Conservation (phyloP, 2,797 vertebrate species). For the Anabas testudineus region DNA sequence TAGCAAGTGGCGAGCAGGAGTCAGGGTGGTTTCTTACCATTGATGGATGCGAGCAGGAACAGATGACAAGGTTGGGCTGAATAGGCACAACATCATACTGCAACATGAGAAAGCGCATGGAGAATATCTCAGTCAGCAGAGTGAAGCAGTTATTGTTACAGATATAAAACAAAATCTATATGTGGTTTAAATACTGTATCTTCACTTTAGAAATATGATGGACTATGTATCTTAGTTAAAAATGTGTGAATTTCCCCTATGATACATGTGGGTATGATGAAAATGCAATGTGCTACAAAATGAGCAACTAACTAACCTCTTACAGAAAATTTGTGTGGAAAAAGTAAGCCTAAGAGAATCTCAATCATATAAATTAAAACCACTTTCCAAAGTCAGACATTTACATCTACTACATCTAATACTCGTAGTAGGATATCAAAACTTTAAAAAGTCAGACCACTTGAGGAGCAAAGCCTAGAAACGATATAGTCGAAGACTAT, state of each 20-base stretch:
- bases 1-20: conserved; percentile 89
- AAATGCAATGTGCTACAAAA: conserved; percentile 1
- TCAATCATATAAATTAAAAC: neutral
- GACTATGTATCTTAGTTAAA: neutral
- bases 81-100: conserved; percentile 99
- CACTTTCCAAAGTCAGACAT: neutral
- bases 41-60: conserved; percentile 95
- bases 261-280: too few species aligned
- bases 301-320: neutral
- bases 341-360: neutral
- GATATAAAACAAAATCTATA: neutral
- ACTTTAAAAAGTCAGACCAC: conserved; percentile 29
- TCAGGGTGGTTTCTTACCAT: conserved; percentile 98
- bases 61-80: conserved; percentile 96
- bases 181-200: neutral
- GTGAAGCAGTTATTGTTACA: conserved; percentile 2
- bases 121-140: conserved; percentile 34
- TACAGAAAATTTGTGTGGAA: conserved; percentile 1
- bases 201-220: conserved; percentile 4
- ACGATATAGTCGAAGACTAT: conserved; percentile 29
- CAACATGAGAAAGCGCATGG: conserved; percentile 38
- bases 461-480: conserved; percentile 56
- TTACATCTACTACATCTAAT: neutral
- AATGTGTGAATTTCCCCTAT: neutral
- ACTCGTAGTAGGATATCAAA: neutral